Percentiles rank a stretch among this genome's conserved stretches.
phyloP scores from a whole-genome alignment of 30 jellyfish, hydroid and myxozoan species.

The Mastigias papua region DNA sequence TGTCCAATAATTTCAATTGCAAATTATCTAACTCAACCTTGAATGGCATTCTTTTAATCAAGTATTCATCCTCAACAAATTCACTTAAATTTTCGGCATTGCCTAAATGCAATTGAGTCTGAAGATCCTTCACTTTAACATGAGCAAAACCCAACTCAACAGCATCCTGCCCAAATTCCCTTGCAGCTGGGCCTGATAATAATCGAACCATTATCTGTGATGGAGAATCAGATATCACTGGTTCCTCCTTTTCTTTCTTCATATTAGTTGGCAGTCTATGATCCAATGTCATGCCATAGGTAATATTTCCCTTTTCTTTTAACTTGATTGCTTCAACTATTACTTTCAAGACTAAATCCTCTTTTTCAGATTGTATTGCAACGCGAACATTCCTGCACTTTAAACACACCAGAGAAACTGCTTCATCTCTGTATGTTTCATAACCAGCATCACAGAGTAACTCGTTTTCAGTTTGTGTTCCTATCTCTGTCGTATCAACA shows the following conservation, averaged over 20 bases:
- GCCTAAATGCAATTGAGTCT: conserved; percentile 78
- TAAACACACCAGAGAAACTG: conserved; percentile 82
- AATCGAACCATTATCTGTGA: conserved; percentile 73
- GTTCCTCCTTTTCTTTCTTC: conserved; percentile 42
- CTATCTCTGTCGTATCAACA: conserved; percentile 3
- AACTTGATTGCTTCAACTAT: conserved; percentile 59
- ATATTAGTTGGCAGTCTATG: conserved; percentile 64
- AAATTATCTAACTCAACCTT: conserved; percentile 71
- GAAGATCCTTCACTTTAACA: conserved; percentile 67
- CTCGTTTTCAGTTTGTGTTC: conserved; percentile 45
- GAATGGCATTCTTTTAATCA: conserved; percentile 75
- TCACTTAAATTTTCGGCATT: conserved; percentile 92
- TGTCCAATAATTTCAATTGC: conserved; percentile 76
- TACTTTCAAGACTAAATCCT: conserved; percentile 64
- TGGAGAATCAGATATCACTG: conserved; percentile 10
- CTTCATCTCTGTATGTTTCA: conserved; percentile 54
- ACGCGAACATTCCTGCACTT: conserved; percentile 64
- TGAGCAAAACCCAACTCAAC: conserved; percentile 87
- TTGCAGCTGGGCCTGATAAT: conserved; percentile 87
- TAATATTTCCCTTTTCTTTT: conserved; percentile 79
- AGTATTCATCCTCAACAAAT: conserved; percentile 92
- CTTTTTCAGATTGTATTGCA: conserved; percentile 71
- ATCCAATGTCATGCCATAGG: conserved; percentile 80
- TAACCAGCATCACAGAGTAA: neutral
- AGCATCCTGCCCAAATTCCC: conserved; percentile 58